Base-by-base conservation (phyloP, 1,140 invertebrate species). In the Metopolophium dirhodum region DNA sequence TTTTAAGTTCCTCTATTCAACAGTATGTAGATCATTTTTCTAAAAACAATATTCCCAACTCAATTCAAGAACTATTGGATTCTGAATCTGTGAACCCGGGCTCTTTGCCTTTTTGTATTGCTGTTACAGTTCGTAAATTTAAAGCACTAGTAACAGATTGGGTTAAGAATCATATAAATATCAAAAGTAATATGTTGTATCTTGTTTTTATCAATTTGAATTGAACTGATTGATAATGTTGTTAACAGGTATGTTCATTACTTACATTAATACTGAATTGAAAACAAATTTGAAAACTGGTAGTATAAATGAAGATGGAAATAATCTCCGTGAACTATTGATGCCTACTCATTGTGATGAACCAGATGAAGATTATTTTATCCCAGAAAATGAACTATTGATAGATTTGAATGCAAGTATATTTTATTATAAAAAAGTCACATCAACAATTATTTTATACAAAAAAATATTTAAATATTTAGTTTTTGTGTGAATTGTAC, bases 141-240 rank as follows among this genome's bases (percentile, higher is more conserved):
- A 93, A 86, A 93, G 82, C 49, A 18, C n/a, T 93, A 57, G 91
- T 93, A 8, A 54, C 77, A 49, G 91, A 93, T 54, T 93, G 91
- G 91, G 82, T 93, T 26, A 93, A 93, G 57, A 86, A 93, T 57
- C 91, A 93, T 86, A 93, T 93, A 37, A 93, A 93, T 57, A 93
- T 93, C n/a, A 93, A 93, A 93, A 93, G 91, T 93, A 93, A 92
- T 22, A 54, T 30, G 0, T 91, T 85, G 14, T 41, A 37, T 41
- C 2, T 45, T 51, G 2, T 9, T 82, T 51, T 18, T 51, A 83
- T n/a, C 8, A 37, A 23, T 35, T 4, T 37, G 6, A 3, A 82
- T 30, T 26, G 0, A 35, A 77, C 7, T 51, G 30, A 54, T 37
- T 45, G 1, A 30, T 45, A 37, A 45, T 37, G 45, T 30, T 68